Percentiles rank a stretch among this genome's conserved stretches.
phyloP scores from a whole-genome alignment of 1,140 invertebrate genomes.

The Teleogryllus occipitalis region DNA sequence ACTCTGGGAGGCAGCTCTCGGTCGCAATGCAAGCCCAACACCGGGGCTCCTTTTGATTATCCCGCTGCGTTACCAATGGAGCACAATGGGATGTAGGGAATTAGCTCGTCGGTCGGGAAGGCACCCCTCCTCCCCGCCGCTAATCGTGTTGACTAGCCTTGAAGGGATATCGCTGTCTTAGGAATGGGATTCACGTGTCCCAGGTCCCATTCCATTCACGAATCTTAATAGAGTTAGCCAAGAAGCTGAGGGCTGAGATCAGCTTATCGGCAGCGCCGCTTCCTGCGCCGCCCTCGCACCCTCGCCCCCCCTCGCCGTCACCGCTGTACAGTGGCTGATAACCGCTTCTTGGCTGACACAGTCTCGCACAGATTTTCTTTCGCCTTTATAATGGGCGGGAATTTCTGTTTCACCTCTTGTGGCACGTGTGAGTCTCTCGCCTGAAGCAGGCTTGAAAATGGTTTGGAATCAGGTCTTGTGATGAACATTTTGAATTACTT shows the following conservation, averaged over 20 bases:
- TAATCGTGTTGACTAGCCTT: neutral
- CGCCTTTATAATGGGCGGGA: no score
- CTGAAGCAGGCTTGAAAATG: no score
- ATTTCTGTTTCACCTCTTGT: no score
- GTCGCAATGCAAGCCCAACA: no score
- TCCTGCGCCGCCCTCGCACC: neutral
- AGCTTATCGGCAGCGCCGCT: neutral
- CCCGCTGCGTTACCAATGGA: neutral
- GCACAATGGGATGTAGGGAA: neutral
- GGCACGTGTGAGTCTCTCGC: no score
- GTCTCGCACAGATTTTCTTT: no score
- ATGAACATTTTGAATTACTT: no score
- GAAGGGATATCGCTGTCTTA: neutral
- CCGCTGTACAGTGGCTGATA: no score
- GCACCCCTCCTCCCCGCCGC: no score
- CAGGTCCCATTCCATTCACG: neutral
- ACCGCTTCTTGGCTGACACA: no score
- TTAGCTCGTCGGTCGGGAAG: neutral
- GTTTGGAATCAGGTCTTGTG: no score
- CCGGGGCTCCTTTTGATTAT: neutral
- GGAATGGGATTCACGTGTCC: neutral
- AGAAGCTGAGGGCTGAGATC: neutral
- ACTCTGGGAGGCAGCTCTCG: no score
- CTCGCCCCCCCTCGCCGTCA: neutral
- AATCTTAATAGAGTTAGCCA: neutral